Conservation (phyloP, 2,113 vertebrate species). For the Rattus rattus region DNA sequence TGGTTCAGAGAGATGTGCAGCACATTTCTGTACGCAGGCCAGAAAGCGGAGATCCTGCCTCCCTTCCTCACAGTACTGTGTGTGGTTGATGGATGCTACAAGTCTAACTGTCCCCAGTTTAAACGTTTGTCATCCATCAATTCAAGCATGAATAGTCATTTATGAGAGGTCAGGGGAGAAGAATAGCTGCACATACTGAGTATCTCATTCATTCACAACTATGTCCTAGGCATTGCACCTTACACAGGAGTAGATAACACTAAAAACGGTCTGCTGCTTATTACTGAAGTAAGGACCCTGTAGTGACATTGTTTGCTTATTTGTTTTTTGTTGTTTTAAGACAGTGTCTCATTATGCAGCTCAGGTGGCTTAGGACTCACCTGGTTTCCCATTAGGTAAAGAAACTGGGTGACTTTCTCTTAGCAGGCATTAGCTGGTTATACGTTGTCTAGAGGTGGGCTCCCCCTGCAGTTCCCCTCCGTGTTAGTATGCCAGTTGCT, state of each 20-base stretch:
- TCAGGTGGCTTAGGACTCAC: not conserved
- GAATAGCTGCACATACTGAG: not conserved
- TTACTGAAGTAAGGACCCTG: not conserved
- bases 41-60: not conserved
- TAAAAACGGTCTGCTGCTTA: constrained; percentile 21
- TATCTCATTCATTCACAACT: not conserved
- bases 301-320: not conserved
- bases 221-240: not conserved
- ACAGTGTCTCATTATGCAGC: not conserved
- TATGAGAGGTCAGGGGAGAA: not conserved
- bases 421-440: not conserved
- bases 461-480: not conserved
- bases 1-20: not conserved
- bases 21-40: not conserved
- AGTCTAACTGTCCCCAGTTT: not conserved
- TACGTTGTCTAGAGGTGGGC: not conserved
- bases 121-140: constrained; percentile 21
- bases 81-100: not conserved
- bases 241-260: not conserved
- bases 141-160: constrained; percentile 3
- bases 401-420: not conserved
- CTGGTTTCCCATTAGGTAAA: not conserved
- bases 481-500: not conserved
- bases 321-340: not conserved
- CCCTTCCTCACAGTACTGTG: constrained; percentile 6